A percentile compares a stretch with the other conserved stretches of the same genome.
These are phyloP conservation scores for Fringilla coelebs DNA, from an alignment of 2,797 vertebrate species.

Conservation along the genomic window DNA sequence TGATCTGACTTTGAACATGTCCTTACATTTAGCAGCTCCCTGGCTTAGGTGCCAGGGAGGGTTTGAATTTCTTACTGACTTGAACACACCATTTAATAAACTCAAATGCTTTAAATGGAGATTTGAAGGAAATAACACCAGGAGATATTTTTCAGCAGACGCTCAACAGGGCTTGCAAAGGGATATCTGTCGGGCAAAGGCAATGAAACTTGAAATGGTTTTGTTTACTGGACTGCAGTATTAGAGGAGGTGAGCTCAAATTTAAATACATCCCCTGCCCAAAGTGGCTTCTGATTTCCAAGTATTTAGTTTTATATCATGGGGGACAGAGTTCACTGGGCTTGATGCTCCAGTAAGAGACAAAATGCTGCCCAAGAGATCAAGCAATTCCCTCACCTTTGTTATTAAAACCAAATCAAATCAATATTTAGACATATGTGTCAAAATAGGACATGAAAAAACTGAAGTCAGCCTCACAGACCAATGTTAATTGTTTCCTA, in stretches of 20 bases:
- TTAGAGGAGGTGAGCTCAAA: not conserved
- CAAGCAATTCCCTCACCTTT: not conserved
- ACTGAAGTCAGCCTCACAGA: not conserved
- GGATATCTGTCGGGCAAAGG: not conserved
- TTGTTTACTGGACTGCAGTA: not conserved
- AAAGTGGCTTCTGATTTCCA: not conserved
- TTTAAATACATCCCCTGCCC: not conserved
- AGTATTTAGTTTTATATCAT: not conserved
- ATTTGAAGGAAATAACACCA: not conserved
- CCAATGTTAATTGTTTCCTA: not conserved
- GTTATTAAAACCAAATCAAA: not conserved
- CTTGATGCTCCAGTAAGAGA: not conserved
- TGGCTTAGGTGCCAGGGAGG: not conserved
- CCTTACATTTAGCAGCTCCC: conserved; percentile 35
- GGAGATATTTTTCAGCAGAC: not conserved
- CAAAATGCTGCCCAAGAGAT: not conserved
- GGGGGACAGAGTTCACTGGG: not conserved
- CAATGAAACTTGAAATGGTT: not conserved
- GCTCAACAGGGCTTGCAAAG: not conserved
- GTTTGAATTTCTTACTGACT: not conserved
- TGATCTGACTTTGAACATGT: conserved; percentile 13
- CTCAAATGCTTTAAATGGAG: not conserved
- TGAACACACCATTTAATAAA: not conserved
- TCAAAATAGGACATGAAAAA: not conserved
- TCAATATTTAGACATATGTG: not conserved